A percentile compares a stretch with the other conserved stretches of the same genome.
Conservation (phyloP, 2,797 vertebrate species). For the Scomberomorus guttatus region DNA sequence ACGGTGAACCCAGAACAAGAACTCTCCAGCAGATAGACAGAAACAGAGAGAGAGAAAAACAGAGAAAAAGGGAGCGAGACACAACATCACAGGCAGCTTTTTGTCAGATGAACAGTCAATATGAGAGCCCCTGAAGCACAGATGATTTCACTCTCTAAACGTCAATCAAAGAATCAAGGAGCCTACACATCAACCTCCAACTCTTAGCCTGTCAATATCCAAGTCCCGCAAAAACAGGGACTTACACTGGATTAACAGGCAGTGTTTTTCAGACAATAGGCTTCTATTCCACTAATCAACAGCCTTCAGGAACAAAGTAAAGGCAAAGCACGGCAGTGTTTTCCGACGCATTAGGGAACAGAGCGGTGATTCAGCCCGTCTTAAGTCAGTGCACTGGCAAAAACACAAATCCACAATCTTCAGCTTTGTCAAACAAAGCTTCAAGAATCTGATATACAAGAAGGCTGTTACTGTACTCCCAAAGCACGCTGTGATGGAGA, state of each 20-base stretch:
- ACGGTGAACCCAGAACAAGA: slow-evolving; percentile 53
- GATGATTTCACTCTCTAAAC: slow-evolving; percentile 64
- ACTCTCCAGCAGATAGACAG: slow-evolving; percentile 48
- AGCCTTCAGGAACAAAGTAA: slow-evolving; percentile 63
- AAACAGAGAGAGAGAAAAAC: slow-evolving; percentile 30
- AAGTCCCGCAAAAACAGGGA: slow-evolving; percentile 45
- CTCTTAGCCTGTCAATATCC: slow-evolving; percentile 65
- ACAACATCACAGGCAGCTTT: slow-evolving; percentile 63
- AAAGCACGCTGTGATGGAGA: slow-evolving; percentile 32
- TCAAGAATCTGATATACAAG: slow-evolving; percentile 51
- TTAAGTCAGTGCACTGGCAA: slow-evolving; percentile 63
- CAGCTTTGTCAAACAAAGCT: slow-evolving; percentile 65
- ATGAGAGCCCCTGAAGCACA: slow-evolving; percentile 62
- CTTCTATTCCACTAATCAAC: slow-evolving; percentile 68
- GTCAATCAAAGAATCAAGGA: slow-evolving; percentile 71
- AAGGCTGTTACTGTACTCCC: slow-evolving; percentile 26
- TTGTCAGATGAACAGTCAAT: slow-evolving; percentile 72
- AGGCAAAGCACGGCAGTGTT: slow-evolving; percentile 51
- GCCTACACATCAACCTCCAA: slow-evolving; percentile 61
- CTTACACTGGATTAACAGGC: slow-evolving; percentile 69
- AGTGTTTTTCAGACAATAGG: slow-evolving; percentile 70
- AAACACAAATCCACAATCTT: slow-evolving; percentile 63
- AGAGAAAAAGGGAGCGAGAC: slow-evolving; percentile 25
- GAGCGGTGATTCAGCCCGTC: slow-evolving; percentile 62
- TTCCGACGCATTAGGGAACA: slow-evolving; percentile 69